Percentiles rank a stretch among this genome's conserved stretches.
phyloP scores from a whole-genome alignment of 2,888 invertebrate species.

The Zele albiditarsus region DNA sequence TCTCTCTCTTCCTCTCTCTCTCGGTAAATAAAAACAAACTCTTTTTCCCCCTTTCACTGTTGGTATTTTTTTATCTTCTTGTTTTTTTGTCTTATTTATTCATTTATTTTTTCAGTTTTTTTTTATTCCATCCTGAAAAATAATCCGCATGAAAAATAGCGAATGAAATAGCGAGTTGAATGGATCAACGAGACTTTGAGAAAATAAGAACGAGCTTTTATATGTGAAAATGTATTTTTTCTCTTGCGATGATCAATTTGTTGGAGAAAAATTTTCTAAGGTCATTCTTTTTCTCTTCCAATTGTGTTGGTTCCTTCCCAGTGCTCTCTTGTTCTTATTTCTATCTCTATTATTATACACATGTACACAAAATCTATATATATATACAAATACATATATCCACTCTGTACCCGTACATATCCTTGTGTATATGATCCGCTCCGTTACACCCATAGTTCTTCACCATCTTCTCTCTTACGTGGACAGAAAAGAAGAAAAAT shows the following conservation, averaged over 20 bases:
- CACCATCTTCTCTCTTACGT: slow-evolving; percentile 22
- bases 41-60: not conserved
- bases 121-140: not conserved
- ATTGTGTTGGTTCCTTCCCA: not conserved
- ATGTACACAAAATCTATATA: too few relatives aligned
- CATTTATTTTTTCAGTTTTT: not conserved
- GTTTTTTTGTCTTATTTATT: not conserved
- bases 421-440: slow-evolving; percentile 35
- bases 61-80: not conserved
- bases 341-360: not conserved
- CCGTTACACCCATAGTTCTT: slow-evolving; percentile 28
- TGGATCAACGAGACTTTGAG: slow-evolving; percentile 2
- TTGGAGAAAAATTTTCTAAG: not conserved
- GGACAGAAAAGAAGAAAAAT: slow-evolving; percentile 30
- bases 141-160: not conserved
- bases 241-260: slow-evolving; percentile 1
- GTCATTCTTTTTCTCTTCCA: slow-evolving; percentile 12
- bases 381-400: not conserved
- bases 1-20: not conserved
- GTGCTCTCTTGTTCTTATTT: slow-evolving; percentile 14
- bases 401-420: slow-evolving; percentile 37
- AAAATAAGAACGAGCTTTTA: not conserved
- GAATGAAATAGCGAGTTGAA: not conserved
- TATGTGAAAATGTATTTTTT: not conserved
- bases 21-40: slow-evolving; percentile 1